A percentile compares a stretch with the other conserved stretches of the same genome.
Conservation (phyloP, 2,113 vertebrate species). For the Brachyistius frenatus region DNA sequence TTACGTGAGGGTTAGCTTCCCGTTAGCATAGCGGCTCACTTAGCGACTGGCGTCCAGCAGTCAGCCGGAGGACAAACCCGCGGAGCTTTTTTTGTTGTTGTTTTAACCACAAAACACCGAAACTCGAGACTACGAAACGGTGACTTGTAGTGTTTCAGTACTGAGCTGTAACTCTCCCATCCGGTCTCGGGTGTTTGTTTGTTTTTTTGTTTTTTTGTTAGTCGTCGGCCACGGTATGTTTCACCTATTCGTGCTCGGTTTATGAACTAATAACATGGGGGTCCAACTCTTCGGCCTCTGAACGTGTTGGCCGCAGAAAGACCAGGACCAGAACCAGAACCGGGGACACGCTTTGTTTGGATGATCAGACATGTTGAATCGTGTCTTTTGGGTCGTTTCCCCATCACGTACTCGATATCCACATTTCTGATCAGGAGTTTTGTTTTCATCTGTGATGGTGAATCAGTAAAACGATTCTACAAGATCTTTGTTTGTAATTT, state of each 20-base stretch:
- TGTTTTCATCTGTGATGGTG: too few species aligned
- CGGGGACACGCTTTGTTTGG: not conserved
- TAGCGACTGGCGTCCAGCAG: constrained; percentile 51
- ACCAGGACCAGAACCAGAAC: not conserved
- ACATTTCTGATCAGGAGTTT: too few species aligned
- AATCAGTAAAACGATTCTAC: too few species aligned
- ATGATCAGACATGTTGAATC: too few species aligned
- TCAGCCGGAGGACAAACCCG: constrained; percentile 13
- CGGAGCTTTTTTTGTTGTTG: constrained; percentile 2
- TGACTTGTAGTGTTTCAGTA: too few species aligned
- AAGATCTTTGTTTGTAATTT: too few species aligned
- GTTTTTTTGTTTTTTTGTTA: not conserved
- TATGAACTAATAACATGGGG: constrained; percentile 65
- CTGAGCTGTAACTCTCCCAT: not conserved
- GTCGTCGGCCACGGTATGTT: not conserved
- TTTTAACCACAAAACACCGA: not conserved
- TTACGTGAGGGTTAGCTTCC: constrained; percentile 47
- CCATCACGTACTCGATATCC: too few species aligned
- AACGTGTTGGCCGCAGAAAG: constrained; percentile 28
- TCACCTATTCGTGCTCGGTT: constrained; percentile 49
- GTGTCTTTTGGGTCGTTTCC: too few species aligned
- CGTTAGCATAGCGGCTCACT: constrained; percentile 65
- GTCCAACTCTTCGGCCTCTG: constrained; percentile 62
- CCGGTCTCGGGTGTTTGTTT: not conserved
- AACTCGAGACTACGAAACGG: not conserved